Evolutionary conservation across 2,113 vertebrate genomes (phyloP), one percentile per base, ranked within the genome.

Genomic region (Columbina picui): DNA sequence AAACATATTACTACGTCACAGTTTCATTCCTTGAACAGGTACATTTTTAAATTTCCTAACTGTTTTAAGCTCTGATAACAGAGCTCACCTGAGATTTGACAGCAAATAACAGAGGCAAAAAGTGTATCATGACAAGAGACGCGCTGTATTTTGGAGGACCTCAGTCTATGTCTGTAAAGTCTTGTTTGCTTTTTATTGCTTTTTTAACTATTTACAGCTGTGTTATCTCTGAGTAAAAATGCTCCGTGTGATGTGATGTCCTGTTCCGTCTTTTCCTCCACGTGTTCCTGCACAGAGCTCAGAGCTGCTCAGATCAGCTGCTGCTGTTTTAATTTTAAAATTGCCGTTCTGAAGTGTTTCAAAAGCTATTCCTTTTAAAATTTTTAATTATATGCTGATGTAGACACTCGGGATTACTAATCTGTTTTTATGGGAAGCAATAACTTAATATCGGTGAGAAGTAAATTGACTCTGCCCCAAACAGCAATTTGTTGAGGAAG

Each of bases 381-480:
- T 38, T 81, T 91, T 73, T 76, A 49, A 49, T 71, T 75, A 39
- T 57, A 16, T 64, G 34, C 76, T 65, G 22, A 63, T 89, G 10
- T 70, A 57, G 49, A 41, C 23, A 57, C n/a, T 11, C 3, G 45
- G 25, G 56, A 14, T 4, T 55, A 63, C 23, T 49, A 53, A 65
- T 45, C 22, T 4, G 34, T 70, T 76, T 92, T 92, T 64, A 53
- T 89, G 74, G 64, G 27, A 64, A 82, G 89, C 52, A 76, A 7
- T 92, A 82, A 32, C 41, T 75, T 41, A 53, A 52, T 80, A n/a
- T 26, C 91, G 67, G 73, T 86, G 39, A 92, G 60, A 88, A 94
- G 74, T 77, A 87, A 90, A 82, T 87, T 84, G 60, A 17, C 85
- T 97, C 78, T 83, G 38, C 52, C 87, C 67, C 38, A 90, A 91